Evolutionary conservation across 2,888 invertebrate genomes (phyloP).

Genomic region (Noctua janthe): DNA sequence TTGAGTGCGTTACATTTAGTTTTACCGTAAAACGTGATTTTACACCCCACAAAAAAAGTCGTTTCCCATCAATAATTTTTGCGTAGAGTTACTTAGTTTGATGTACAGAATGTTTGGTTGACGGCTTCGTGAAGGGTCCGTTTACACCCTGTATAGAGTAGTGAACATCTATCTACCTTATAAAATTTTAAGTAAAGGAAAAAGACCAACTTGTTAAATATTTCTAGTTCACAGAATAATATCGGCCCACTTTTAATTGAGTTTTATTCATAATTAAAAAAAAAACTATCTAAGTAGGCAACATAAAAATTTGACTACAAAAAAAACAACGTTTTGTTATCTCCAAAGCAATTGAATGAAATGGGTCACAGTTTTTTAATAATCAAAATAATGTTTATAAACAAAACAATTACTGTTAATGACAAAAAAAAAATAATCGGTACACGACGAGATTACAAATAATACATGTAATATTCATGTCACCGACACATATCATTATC

Average conservation of each 20-base stretch:
- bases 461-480: neutral
- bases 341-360: neutral
- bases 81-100: too few species aligned
- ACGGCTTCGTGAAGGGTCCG: too few species aligned
- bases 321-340: slow-evolving; percentile 12
- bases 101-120: too few species aligned
- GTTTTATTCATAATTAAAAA: too few species aligned
- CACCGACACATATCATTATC: neutral
- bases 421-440: neutral
- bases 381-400: slow-evolving; percentile 8
- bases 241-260: neutral
- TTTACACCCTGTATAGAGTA: too few species aligned
- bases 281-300: neutral
- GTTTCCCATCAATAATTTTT: too few species aligned
- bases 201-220: neutral
- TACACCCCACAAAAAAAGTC: too few species aligned
- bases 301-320: slow-evolving; percentile 3
- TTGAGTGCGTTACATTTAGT: too few species aligned
- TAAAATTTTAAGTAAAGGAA: neutral
- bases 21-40: too few species aligned
- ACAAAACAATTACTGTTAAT: slow-evolving; percentile 1
- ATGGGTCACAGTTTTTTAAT: slow-evolving; percentile 19
- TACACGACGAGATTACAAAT: neutral
- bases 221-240: neutral
- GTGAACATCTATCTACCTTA: too few species aligned